Conservation (phyloP, 2,113 vertebrate genomes). For the Crotalus viridis region DNA sequence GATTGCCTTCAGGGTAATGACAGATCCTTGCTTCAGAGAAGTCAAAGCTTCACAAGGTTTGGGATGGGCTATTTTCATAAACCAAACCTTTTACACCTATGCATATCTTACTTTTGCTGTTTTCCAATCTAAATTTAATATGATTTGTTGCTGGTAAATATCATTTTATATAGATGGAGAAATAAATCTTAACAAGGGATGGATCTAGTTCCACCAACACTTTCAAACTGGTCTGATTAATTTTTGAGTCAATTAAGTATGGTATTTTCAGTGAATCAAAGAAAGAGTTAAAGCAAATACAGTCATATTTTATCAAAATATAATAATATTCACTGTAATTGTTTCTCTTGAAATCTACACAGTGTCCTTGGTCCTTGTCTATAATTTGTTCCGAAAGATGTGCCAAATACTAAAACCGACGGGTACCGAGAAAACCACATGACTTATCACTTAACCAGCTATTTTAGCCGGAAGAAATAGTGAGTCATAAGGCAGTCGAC, state of each 20-base stretch:
- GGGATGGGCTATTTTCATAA: neutral
- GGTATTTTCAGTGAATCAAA: neutral
- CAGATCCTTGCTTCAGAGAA: neutral
- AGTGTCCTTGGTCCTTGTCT: neutral
- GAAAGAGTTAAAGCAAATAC: neutral
- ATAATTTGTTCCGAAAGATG: too few species aligned
- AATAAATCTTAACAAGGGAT: neutral
- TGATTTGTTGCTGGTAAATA: neutral
- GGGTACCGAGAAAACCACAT: neutral
- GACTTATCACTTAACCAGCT: too few species aligned
- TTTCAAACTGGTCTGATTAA: neutral
- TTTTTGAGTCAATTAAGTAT: neutral
- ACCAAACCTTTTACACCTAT: neutral
- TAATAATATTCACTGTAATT: fast-evolving
- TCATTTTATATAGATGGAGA: neutral
- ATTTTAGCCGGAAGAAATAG: too few species aligned
- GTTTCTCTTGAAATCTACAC: neutral
- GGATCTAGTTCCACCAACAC: neutral
- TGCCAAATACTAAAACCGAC: too few species aligned
- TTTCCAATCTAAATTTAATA: neutral
- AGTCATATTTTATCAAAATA: neutral
- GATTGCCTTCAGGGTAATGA: neutral
- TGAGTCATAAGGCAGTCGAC: too few species aligned
- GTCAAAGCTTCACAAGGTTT: neutral
- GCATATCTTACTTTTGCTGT: neutral